Evolutionary conservation across 2,797 vertebrate genomes (phyloP), one percentile per base, ranked within the genome.

Genomic region (Leptatherina wallacei): DNA sequence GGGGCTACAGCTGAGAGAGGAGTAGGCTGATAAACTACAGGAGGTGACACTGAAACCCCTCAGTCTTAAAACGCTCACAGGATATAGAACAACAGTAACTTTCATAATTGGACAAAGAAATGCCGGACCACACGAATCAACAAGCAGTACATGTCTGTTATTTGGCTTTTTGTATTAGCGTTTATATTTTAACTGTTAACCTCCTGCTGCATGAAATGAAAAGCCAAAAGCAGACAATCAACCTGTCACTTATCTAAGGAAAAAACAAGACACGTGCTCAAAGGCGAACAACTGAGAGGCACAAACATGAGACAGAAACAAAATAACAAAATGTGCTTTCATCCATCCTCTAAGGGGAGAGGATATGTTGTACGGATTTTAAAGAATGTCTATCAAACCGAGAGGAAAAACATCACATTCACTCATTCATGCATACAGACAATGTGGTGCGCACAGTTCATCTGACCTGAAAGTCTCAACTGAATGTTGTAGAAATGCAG

Each of bases 31-130:
- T 80, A 83, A 77, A 12, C 67, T 84, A 78, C 76, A 85, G 84
- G 71, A 72, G 81, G 72, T 80, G 78, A 90, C 81, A 88, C 69
- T 7, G 55, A 89, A 81, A 89, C 90, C 87, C 83, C 56, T 29
- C 16, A 69, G 77, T 88, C 71, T 69, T 51, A 83, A 70, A 89
- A 86, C 68, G 65, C 83, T 88, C 83, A 65, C 24, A 35, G 56
- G 65, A 51, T 33, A 55, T 6, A 71, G 73, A 85, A 77, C 76
- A 71, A 80, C 81, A 85, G 77, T 62, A 75, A 73, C 84, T 88
- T 84, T 86, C 63, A 79, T 86, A 87, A 86, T 82, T 89, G 79
- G 81, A 87, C 67, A 80, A 77, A 88, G 79, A 78, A 72, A 75
- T 80, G 76, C 20, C 60, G 52, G 59, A 78, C 44, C 64, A 52